phyloP scores from a whole-genome alignment of 2,797 vertebrate genomes.

The Nothura maculosa region DNA sequence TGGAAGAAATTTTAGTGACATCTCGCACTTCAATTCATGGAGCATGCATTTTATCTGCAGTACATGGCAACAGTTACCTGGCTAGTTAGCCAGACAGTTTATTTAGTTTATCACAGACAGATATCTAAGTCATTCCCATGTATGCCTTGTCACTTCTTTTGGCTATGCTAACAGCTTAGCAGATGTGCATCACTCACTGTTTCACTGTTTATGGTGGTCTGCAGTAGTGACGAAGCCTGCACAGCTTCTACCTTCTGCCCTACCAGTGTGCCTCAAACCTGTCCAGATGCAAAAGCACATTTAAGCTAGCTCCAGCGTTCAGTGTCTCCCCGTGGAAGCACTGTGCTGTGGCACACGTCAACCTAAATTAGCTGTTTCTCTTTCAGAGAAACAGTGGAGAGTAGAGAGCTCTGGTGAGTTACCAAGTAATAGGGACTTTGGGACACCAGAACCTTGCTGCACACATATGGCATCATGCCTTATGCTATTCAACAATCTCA shows the following conservation, averaged over 20 bases:
- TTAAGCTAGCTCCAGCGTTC: not conserved
- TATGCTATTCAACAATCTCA: not conserved
- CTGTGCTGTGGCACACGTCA: not conserved
- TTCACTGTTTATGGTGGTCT: not conserved
- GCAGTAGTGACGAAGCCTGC: not conserved
- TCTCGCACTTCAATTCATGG: not conserved
- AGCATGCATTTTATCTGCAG: not conserved
- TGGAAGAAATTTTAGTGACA: not conserved
- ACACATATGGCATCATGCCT: not conserved
- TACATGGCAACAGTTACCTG: not conserved
- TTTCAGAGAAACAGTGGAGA: too few relatives aligned
- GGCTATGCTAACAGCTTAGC: not conserved
- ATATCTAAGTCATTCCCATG: not conserved
- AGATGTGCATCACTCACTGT: rapidly evolving
- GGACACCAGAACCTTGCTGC: not conserved
- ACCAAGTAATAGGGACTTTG: not conserved
- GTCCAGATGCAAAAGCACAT: not conserved
- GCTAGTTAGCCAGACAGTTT: not conserved
- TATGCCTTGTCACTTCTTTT: not conserved
- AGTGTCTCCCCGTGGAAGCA: not conserved
- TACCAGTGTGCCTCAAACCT: not conserved
- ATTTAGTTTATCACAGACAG: not conserved
- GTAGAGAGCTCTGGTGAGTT: not conserved
- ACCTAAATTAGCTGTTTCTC: not conserved
- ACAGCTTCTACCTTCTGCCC: not conserved